Evolutionary conservation across 2,888 invertebrate genomes (phyloP).

Genomic region (Epirrhoe tristata): DNA sequence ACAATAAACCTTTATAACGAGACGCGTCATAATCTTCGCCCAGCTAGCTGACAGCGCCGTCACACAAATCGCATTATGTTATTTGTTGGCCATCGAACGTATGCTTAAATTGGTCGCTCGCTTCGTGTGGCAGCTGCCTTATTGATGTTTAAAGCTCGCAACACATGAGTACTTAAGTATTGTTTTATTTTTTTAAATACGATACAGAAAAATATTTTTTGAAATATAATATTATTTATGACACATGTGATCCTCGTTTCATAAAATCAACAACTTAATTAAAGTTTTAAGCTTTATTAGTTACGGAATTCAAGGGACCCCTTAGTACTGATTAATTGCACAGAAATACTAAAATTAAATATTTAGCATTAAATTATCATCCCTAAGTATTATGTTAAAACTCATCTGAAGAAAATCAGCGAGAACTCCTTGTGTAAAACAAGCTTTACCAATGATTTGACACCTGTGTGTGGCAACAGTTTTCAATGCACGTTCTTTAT

Average conservation of each 20-base stretch:
- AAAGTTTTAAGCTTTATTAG: too few relatives aligned
- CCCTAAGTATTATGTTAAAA: too few relatives aligned
- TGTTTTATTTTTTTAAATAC: background rate
- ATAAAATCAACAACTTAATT: too few relatives aligned
- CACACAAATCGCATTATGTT: constrained; percentile 74
- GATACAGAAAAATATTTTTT: background rate
- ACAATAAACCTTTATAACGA: constrained; percentile 77
- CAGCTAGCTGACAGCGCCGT: constrained; percentile 59
- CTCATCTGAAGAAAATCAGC: background rate
- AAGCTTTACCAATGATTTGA: constrained; percentile 15
- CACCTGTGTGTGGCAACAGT: constrained; percentile 32
- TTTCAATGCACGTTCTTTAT: constrained; percentile 32
- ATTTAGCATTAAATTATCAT: too few relatives aligned
- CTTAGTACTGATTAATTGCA: too few relatives aligned
- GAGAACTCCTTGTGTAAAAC: constrained; percentile 8
- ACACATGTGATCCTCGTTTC: too few relatives aligned
- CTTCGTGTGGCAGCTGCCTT: constrained; percentile 45
- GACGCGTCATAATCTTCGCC: constrained; percentile 72
- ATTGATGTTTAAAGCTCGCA: constrained; percentile 35
- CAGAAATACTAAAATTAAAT: too few relatives aligned
- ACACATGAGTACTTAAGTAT: constrained; percentile 5
- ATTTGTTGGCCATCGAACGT: constrained; percentile 61
- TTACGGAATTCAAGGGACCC: too few relatives aligned
- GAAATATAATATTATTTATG: background rate
- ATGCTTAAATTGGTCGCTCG: constrained; percentile 52